Evolutionary conservation across 2,113 vertebrate genomes (phyloP), one percentile per base, ranked within the genome.

Genomic region (Aplodontia rufa): DNA sequence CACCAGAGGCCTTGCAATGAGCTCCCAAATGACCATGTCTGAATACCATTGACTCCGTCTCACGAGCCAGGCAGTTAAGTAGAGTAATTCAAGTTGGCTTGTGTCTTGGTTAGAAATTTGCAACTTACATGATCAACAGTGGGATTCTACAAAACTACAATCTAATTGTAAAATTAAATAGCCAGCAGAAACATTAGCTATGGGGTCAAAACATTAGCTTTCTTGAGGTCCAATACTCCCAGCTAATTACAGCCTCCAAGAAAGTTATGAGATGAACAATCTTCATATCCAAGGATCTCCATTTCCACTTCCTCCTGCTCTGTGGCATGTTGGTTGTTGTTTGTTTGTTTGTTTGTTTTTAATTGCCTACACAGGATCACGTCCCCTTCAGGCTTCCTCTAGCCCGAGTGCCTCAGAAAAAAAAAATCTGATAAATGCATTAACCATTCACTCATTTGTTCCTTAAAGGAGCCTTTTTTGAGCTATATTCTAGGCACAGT

Each of bases 101-200:
- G 8, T 45, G 81, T 37, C 19, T 87, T 62, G 35, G n/a, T 72
- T 40, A 62, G 42, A 68, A 30, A 76, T 13, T 84, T 93, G 12
- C 32, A 85, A 82, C 16, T 95, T 69, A 66, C 1, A 60, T 16
- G 13, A 72, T 11, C 40, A 69, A 88, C 26, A 86, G 84, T 20
- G 45, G 14, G 14, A 95, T 47, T 90, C 74, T 80, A 55, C 40
- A 76, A 88, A 55, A 12, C 32, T 60, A 92, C 47, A 47, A 7
- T 76, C 30, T 92, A 87, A 80, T 16, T 66, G 8, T 11, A 90
- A 96, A 87, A 81, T 53, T 66, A 81, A 81, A 22, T 32, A 86
- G 47, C 11, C 53, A 75, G 69, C 35, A 83, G 93, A 94, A 62
- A n/a, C 20, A 81, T 66, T 71, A 80, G 32, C 37, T 83, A 47